Base-by-base conservation (phyloP, 2,888 invertebrate species). In the Brenthis ino region DNA sequence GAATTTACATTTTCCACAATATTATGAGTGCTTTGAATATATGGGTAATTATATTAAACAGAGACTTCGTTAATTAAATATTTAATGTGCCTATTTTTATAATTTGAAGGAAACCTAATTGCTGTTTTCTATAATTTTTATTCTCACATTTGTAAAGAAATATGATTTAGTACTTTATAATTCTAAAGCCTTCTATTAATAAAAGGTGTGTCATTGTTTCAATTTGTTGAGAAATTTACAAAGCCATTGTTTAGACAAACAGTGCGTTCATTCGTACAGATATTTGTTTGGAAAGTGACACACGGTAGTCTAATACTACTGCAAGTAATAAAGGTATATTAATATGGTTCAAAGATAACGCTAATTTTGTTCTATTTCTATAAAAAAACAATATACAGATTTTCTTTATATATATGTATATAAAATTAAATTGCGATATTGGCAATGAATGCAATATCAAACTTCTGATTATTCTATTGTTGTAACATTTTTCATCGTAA, bases 401-500 rank as follows among this genome's bases (percentile, higher is more conserved):
- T 37, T 37, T 11, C 2, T 8, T 43, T 28, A 28, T 28, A 28
- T 4, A 28, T 28, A 28, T 20, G 1, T 20, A 20, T 20, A 20
- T 20, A 20, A 1, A 20, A 28, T 4, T 1, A 57, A 13, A 13
- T 13, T 12, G 43, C 20, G 43, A 43, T 20, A 57, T 58, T 58
- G 48, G 8, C 14, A 58, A 24, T 60, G 12, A 50, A 6, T 60
- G 28, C 8, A 50, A 11, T 48, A 51, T 6, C 13, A 12, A 33
- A 51, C 28, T 53, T 33, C n/a, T 43, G 11, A 53, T 13, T 6
- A 50, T 56, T 37, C 3, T 61, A 51, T 33, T 33, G 33, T 60
- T 33, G 61, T 60, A 20, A 68, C 33, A 72, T 67, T 73, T 68
- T 68, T 72, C 76, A 75, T 68, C 69, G 72, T 61, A 74, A 65